Evolutionary conservation across 2,888 invertebrate species (phyloP), one percentile per base, ranked within the genome.

Genomic region (Galeopsomyia nigrocyanea): DNA sequence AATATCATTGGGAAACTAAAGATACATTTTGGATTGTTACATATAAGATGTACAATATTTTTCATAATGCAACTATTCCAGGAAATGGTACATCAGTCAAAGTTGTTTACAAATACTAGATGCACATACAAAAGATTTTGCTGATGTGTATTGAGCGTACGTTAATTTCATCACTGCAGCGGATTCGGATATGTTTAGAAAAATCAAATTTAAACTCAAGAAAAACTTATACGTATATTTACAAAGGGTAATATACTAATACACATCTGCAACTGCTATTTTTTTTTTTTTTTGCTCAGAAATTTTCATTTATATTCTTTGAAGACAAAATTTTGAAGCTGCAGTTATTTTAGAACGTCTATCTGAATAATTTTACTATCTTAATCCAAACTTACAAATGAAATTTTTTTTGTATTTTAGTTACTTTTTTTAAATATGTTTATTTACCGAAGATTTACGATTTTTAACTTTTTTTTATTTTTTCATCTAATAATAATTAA

Each of bases 381-480:
- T 69, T 61, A 21, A 21, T 50, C 53, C 46, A 61, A 62, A 69
- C 62, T 50, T 62, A 65, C 64, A 63, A 66, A 71, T 19, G 9
- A 66, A 51, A 49, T 50, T 68, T 69, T 73, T 68, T 63, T 73
- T 69, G 51, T 50, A 26, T 56, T 73, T 69, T 47, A 26, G 31
- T 61, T 17, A 50, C 22, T 70, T 73, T 73, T n/a, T 66, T 61
- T 53, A 53, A 21, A 53, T 39, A 53, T 7, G 67, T 64, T 66
- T 72, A 55, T 72, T 72, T 64, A 17, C 51, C 47, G 58, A 63
- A 47, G 9, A 49, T 62, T 67, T 67, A 39, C 14, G 13, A 39
- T 19, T 72, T 67, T 72, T 68, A 53, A 63, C 26, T 19, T 68
- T 72, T 72, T 72, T 61, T 61, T 67, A 57, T 71, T 67, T 21